phyloP scores from a whole-genome alignment of 92 coral and sea anemone species.

The Parazoanthus darwini region DNA sequence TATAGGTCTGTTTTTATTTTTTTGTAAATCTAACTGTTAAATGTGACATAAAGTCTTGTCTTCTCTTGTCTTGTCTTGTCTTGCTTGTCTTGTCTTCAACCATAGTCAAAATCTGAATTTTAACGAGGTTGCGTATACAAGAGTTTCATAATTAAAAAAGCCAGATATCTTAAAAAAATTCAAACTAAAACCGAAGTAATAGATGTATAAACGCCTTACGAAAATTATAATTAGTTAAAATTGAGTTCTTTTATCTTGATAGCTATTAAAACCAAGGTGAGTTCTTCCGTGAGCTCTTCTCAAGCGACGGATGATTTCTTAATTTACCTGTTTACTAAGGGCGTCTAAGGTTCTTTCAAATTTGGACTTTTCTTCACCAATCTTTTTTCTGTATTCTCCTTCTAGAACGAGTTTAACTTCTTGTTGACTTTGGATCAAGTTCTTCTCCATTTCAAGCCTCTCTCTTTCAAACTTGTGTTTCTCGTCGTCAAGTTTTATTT shows the following conservation, averaged over 20 bases:
- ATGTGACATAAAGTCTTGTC: no score
- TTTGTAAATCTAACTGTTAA: no score
- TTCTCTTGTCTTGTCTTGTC: no score
- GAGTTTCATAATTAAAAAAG: no score
- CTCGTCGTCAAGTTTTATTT: constrained; percentile 59
- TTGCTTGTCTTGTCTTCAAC: no score
- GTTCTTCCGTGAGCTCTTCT: not conserved
- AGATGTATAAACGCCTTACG: not conserved
- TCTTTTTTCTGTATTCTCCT: constrained; percentile 65
- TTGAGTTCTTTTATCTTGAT: no score
- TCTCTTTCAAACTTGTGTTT: constrained; percentile 59
- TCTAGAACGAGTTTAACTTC: constrained; percentile 61
- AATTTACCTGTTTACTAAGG: constrained; percentile 62
- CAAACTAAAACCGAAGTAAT: no score
- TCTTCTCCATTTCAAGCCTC: constrained; percentile 49
- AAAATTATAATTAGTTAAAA: no score
- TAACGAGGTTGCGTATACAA: no score
- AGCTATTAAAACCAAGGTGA: not conserved
- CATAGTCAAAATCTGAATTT: no score
- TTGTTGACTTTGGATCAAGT: constrained; percentile 57
- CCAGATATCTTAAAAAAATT: no score
- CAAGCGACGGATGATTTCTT: not conserved
- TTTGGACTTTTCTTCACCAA: constrained; percentile 60
- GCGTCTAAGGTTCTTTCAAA: constrained; percentile 73
- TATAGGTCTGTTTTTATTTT: no score